Base-by-base conservation (phyloP, 2,113 vertebrate genomes). In the Polypterus bichir region DNA sequence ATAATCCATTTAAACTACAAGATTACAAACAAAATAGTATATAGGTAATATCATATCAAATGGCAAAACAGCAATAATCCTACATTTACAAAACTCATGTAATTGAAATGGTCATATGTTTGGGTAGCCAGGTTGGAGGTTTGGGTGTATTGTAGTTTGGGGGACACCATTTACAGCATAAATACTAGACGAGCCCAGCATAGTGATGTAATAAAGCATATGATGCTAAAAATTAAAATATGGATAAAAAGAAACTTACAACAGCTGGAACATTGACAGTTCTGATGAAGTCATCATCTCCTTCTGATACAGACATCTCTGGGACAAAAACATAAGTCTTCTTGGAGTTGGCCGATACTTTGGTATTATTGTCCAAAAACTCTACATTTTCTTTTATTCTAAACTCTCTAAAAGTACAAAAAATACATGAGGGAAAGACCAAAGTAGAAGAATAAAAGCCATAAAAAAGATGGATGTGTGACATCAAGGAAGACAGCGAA, bases 261-360 rank as follows among this genome's bases (percentile, higher is more conserved):
- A 97, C 55, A 5, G 82, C 89, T 67, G 95, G 96, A 70, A 99
- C 83, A 80, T 95, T 95, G 63, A 93, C 9, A 0, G 94, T 97
- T 71, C 93, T 85, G 65, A 99, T 87, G 61, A 87, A 74, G 69
- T 99, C 92, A 48, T 76, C 76, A 52, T 75, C 49, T 58, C 96
- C 87, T 52, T 91, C 81, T 62, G 94, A 94, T 44, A 82, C 73
- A 44, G 95, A 97, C 71, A 91, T 89, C 67, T 88, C 64, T 7
- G 56, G 80, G 58, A 92, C 81, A 70, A 98, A 96, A 44, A 97
- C 68, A 3, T 97, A 99, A 0, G 89, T 89, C 76, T 92, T 97
- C 4, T 86, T 88, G 69, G 85, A 95, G 54, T 92, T 75, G 48
- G 94, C 88, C 46, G 89, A 77, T 5, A 99, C 83, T 78, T 85